A percentile compares a stretch with the other conserved stretches of the same genome.
phyloP scores from a whole-genome alignment of 2,888 invertebrate species.

The Cabera pusaria region DNA sequence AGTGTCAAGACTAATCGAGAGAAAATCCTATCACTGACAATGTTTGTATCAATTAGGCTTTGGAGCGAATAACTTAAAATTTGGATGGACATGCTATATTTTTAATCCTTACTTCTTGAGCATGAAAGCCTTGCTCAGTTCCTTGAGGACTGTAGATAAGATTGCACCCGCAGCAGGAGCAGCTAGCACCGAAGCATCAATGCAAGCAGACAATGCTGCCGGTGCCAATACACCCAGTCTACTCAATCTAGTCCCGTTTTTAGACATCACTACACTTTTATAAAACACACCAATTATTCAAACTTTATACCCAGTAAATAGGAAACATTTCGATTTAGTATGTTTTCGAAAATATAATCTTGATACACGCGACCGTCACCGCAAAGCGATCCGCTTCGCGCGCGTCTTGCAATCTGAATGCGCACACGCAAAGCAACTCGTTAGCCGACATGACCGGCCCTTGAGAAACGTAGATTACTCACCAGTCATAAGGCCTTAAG shows the following conservation, averaged over 20 bases:
- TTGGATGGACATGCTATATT: no score
- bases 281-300: not conserved
- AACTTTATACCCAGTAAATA: no score
- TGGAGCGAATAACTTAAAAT: no score
- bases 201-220: slow-evolving; percentile 71
- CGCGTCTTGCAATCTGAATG: slow-evolving; percentile 62
- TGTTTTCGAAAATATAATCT: no score
- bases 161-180: slow-evolving; percentile 77
- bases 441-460: slow-evolving; percentile 24
- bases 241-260: slow-evolving; percentile 57
- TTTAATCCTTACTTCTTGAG: slow-evolving; percentile 71
- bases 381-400: slow-evolving; percentile 76
- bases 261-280: slow-evolving; percentile 51
- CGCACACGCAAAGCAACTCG: slow-evolving; percentile 26
- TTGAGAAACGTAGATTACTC: slow-evolving; percentile 4
- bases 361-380: slow-evolving; percentile 62
- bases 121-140: slow-evolving; percentile 78
- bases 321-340: no score
- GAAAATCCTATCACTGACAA: no score
- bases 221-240: slow-evolving; percentile 74
- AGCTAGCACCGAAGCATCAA: slow-evolving; percentile 75
- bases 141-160: slow-evolving; percentile 73
- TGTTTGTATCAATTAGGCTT: no score
- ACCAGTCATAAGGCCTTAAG: not conserved
- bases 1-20: no score